phyloP scores from a whole-genome alignment of 2,113 vertebrate genomes.

The Climacteris rufus region DNA sequence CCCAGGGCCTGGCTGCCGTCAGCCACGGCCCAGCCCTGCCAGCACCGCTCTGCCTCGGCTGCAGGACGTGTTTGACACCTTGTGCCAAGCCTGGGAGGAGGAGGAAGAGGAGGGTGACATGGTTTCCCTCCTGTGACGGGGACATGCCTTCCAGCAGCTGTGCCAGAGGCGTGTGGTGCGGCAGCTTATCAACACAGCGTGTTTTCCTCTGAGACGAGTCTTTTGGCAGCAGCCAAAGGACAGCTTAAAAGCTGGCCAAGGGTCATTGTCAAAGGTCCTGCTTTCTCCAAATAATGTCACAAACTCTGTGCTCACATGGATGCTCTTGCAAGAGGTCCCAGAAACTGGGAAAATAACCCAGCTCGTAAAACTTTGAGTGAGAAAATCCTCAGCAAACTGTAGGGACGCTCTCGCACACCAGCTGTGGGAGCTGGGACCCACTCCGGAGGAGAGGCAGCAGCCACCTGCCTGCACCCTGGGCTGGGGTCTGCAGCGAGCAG shows the following conservation, averaged over 20 bases:
- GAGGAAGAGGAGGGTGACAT: neutral
- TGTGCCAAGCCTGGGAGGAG: constrained; percentile 11
- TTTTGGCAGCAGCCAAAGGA: neutral
- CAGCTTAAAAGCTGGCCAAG: neutral
- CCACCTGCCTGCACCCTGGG: neutral
- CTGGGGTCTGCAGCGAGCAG: fast-evolving
- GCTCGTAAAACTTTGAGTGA: neutral
- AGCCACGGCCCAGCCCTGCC: neutral
- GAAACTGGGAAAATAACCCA: neutral
- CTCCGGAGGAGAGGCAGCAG: neutral
- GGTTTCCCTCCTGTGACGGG: neutral
- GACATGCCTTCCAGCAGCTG: neutral
- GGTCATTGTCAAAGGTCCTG: constrained; percentile 15
- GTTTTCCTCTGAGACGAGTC: neutral
- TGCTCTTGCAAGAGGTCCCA: neutral
- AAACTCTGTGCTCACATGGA: neutral
- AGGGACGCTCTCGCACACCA: neutral
- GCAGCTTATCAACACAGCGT: constrained; percentile 3
- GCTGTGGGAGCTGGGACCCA: fast-evolving
- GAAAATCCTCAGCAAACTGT: neutral
- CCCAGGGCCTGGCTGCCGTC: neutral
- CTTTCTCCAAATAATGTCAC: constrained; percentile 33
- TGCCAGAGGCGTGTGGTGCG: neutral
- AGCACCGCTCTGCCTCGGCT: neutral
- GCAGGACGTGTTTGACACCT: neutral